Percentiles rank a stretch among this genome's conserved stretches.
These are phyloP conservation scores for Todiramphus saurophagus DNA, from an alignment of 2,113 vertebrate genomes.

Conservation along the genomic window DNA sequence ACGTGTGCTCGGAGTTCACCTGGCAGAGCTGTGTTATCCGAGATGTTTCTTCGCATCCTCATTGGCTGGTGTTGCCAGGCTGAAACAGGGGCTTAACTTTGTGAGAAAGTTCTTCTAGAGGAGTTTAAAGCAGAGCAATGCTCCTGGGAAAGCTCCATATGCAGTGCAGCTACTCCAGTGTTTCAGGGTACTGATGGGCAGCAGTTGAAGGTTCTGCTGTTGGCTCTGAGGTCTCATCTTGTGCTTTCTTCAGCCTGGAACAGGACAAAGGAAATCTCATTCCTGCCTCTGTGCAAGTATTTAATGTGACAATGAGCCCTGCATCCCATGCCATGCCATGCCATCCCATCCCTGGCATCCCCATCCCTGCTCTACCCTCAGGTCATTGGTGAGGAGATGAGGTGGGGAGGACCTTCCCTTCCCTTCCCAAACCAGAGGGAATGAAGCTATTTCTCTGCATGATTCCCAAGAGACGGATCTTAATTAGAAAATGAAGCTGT, in stretches of 20 bases:
- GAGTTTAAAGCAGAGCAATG: accelerated
- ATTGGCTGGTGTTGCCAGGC: accelerated
- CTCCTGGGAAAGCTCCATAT: accelerated
- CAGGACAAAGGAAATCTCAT: background rate
- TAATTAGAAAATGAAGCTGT: background rate
- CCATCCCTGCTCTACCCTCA: background rate
- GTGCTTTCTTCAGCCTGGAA: background rate
- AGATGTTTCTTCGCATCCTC: background rate
- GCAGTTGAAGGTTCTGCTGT: background rate
- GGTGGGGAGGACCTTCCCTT: background rate
- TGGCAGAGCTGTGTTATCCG: accelerated
- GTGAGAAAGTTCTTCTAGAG: background rate
- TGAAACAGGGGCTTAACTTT: background rate
- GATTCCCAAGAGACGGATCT: background rate
- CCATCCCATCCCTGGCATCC: background rate
- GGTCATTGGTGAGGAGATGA: accelerated
- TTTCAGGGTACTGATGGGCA: background rate
- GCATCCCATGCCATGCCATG: background rate
- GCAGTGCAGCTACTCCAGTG: accelerated
- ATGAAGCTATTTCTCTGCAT: background rate
- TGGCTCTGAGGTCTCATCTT: background rate
- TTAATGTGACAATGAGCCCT: background rate
- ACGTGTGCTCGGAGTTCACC: accelerated
- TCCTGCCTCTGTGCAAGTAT: background rate
- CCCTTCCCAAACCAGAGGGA: background rate